Evolutionary conservation across 2,113 vertebrate genomes (phyloP), one percentile per base, ranked within the genome.

Genomic region (Suncus etruscus): DNA sequence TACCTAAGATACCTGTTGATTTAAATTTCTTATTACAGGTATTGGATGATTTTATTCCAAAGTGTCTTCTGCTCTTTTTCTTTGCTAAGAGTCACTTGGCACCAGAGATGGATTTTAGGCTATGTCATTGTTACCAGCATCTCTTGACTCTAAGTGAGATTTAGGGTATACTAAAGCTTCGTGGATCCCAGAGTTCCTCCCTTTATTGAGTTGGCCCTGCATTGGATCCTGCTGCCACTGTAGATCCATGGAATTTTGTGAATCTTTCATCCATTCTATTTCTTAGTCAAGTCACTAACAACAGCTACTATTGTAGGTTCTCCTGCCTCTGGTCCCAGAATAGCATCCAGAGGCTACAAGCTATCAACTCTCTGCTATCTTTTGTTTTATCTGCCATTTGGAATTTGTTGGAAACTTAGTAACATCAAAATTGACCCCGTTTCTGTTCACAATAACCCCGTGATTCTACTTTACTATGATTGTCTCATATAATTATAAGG

Each of bases 11-110:
- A 68, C 54, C 63, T 24, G 11, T 66, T 61, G 66, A 77, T 50
- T 82, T 24, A 83, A 45, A 89, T 76, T 83, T 50, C 9, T 47
- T 78, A 61, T 12, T 69, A 6, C 2, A 39, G 47, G 29, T 89
- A 70, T 18, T 27, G 47, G 24, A 72, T 31, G n/a, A 63, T 84
- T 89, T 91, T 83, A 54, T 66, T 86, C 32, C 91, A 27, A 80
- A 83, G 54, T 63, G 1, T 86, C 16, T 78, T 77, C 54, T 51
- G 7, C 15, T 87, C 31, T 12, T 7, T 73, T 89, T 69, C 80
- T 61, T 31, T 66, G 65, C 4, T 77, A 61, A 39, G 15, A 50
- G 39, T 45, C n/a, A 14, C 24, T 51, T 80, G 48, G 11, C n/a
- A 61, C 11, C 51, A 8, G 6, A 66, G 32, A 27, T 2, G 45